Evolutionary conservation across 2,113 vertebrate genomes (phyloP), one percentile per base, ranked within the genome.

Genomic region (Rafetus swinhoei): DNA sequence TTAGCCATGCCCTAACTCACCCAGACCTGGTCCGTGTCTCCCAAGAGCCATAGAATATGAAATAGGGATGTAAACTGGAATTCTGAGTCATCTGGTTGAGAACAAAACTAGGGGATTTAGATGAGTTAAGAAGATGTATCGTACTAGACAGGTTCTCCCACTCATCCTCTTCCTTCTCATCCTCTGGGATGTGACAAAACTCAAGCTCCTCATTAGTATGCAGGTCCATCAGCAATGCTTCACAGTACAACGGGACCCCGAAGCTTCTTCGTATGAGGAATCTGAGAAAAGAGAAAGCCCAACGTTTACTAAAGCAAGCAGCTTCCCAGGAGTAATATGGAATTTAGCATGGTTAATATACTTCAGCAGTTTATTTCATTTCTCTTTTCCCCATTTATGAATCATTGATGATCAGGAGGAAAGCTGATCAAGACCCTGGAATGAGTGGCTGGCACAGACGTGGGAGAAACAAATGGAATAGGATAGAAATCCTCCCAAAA

Each of bases 221-320:
- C 79, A 96, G 82, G 53, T 93, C 93, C 90, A 77, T 89, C 39
- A 96, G 83, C 7, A 97, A 57, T 72, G 94, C 82, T 82, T 96
- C 81, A 79, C 93, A 96, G 84, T 96, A 97, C 16, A 97, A 89
- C 21, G 95, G 95, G 53, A 94, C 90, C 21, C 94, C 83, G n/a
- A 93, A 93, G 62, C 93, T 90, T 74, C 94, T 82, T 69, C 55
- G 62, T 81, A 90, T 82, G 94, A 97, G 87, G 86, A 96, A 95
- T 74, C 94, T 96, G 91, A 88, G 84, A 87, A 84, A 93, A n/a
- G 6, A 86, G n/a, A 86, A 83, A 91, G 25, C 6, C 4, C 59
- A 72, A 29, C 83, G 55, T 15, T 79, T 5, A 52, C n/a, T 80
- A 74, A 74, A 15, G 10, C 18, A 27, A 21, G n/a, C n/a, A 25